phyloP scores from a whole-genome alignment of 2,797 vertebrate genomes.

The Chelidonichthys spinosus region DNA sequence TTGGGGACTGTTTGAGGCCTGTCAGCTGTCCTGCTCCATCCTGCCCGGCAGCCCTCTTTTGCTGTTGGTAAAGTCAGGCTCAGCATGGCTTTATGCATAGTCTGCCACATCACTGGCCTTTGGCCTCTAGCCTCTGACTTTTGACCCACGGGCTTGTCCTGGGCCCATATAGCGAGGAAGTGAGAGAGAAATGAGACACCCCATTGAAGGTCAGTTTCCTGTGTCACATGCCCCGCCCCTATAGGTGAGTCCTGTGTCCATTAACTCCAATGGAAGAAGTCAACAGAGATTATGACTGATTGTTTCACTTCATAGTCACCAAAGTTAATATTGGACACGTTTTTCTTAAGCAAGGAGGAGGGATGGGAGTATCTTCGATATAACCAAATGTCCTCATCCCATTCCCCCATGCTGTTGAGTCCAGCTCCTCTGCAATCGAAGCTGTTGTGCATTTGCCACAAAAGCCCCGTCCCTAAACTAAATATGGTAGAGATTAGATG shows the following conservation, averaged over 20 bases:
- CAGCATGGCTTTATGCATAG: conserved; percentile 32
- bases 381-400: not conserved
- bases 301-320: not conserved
- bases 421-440: conserved; percentile 19
- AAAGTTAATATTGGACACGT: no score
- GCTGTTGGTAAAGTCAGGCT: conserved; percentile 49
- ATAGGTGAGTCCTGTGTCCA: not conserved
- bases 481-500: conserved; percentile 56
- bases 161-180: not conserved
- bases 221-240: not conserved
- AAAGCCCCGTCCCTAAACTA: conserved; percentile 33
- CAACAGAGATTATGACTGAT: not conserved
- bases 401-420: conserved; percentile 1
- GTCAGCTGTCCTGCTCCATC: conserved; percentile 77
- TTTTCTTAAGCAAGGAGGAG: no score
- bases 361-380: not conserved
- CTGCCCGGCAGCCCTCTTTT: conserved; percentile 50
- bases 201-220: not conserved
- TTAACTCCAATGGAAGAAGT: not conserved
- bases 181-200: no score
- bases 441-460: conserved; percentile 26
- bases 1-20: conserved; percentile 73
- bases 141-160: conserved; percentile 24
- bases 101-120: conserved; percentile 32
- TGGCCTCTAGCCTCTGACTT: conserved; percentile 26